Base-by-base conservation (phyloP, 2,113 vertebrate genomes). In the Nasalis larvatus region DNA sequence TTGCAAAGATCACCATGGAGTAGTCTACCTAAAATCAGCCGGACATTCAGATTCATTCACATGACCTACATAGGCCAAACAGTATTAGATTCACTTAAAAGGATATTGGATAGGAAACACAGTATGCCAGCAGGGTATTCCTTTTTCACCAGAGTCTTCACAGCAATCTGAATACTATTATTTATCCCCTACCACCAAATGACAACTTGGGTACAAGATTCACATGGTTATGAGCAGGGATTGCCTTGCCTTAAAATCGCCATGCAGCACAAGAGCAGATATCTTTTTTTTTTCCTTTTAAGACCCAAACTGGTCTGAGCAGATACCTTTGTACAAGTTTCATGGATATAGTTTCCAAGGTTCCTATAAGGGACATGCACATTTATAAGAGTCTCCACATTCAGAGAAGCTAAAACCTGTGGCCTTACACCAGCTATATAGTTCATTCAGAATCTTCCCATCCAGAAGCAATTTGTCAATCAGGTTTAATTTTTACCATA, bases 401-500 rank as follows among this genome's bases (percentile, higher is more conserved):
- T 96, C 69, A 94, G 9, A 89, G n/a, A 90, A 77, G 23, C 23
- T 85, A 45, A 78, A 56, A 90, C 69, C 58, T 94, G 2, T 54
- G 37, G 37, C 37, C 56, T 97, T 92, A 35, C 5, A 49, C 76
- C 6, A 80, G 40, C 17, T 85, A 17, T 52, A 49, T 60, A 77
- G 17, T 87, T 37, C 45, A 66, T 91, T 91, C 11, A 77, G n/a
- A 86, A 45, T 90, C 77, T 32, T 94, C 3, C 42, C 17, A 81
- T 96, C n/a, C 77, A 94, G 40, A 96, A 76, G 25, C 0, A 85
- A 21, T 90, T 87, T 95, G 84, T 82, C 76, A 95, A 30, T 87
- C 66, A 81, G 66, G 27, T 69, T 82, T 94, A 52, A 86, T 97
- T 97, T 97, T 94, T 93, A 82, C 71, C 77, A 68, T 94, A 78